Percentiles rank a stretch among this genome's conserved stretches.
phyloP scores from a whole-genome alignment of 2,797 vertebrate species.

The Anabas testudineus region DNA sequence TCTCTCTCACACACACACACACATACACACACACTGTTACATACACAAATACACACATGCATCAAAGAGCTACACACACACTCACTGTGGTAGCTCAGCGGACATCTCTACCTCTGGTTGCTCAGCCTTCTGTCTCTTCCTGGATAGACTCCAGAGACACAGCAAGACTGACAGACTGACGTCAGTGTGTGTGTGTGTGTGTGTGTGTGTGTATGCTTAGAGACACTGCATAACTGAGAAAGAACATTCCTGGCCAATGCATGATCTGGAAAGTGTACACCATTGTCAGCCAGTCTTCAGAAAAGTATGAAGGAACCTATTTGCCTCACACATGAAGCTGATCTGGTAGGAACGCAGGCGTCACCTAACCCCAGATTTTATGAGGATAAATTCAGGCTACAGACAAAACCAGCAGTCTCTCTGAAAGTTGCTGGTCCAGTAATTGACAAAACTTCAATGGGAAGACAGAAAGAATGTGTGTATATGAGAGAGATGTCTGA shows the following conservation, averaged over 20 bases:
- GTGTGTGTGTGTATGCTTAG: slow-evolving; percentile 21
- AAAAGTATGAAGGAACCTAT: not conserved
- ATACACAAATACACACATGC: slow-evolving; percentile 5
- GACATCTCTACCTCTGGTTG: slow-evolving; percentile 64
- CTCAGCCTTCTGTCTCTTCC: slow-evolving; percentile 69
- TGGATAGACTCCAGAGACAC: slow-evolving; percentile 67
- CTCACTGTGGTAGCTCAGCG: slow-evolving; percentile 36
- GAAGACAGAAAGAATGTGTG: not conserved
- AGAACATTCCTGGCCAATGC: not conserved
- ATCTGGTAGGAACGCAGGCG: no score
- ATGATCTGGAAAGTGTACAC: not conserved
- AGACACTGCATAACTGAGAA: not conserved
- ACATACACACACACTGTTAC: not conserved
- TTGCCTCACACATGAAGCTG: not conserved
- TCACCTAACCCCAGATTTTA: no score
- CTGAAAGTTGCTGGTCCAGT: no score
- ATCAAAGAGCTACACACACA: slow-evolving; percentile 7
- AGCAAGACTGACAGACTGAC: slow-evolving; percentile 57
- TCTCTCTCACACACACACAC: not conserved
- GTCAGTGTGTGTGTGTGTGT: slow-evolving; percentile 44
- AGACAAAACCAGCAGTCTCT: no score
- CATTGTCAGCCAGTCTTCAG: not conserved
- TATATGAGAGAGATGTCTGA: not conserved
- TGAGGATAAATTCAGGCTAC: no score
- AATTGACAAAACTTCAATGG: no score